Conservation (phyloP, 1,140 invertebrate genomes). For the Scaptomyza montana region DNA sequence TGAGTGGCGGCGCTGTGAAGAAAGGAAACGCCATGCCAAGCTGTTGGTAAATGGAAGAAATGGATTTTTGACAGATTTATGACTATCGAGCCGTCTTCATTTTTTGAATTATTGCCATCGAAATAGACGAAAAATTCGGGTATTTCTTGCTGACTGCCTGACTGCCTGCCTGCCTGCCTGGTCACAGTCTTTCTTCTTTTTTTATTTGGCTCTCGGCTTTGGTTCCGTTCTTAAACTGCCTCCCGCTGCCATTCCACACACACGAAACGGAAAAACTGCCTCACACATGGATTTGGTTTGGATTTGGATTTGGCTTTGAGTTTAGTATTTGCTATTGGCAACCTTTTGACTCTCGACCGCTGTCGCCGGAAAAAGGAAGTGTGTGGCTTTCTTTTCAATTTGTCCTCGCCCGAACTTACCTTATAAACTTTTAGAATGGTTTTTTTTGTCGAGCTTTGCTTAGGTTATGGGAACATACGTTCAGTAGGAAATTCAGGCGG, state of each 20-base stretch:
- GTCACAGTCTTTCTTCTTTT: constrained; percentile 1
- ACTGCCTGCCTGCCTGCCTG: no score
- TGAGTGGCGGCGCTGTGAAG: constrained; percentile 20
- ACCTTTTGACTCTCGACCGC: constrained; percentile 4
- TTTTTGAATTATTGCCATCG: constrained; percentile 84
- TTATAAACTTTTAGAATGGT: constrained; percentile 12
- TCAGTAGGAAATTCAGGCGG: constrained; percentile 11
- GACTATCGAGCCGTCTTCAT: constrained; percentile 83
- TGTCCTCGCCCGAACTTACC: constrained; percentile 15
- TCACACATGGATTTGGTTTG: constrained; percentile 29
- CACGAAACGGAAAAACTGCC: neutral
- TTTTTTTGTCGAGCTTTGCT: neutral
- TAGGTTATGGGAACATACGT: constrained; percentile 10
- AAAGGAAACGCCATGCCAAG: constrained; percentile 72
- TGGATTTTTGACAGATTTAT: constrained; percentile 84
- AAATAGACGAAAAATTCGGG: constrained; percentile 82
- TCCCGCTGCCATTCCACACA: constrained; percentile 25
- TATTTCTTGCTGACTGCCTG: constrained; percentile 47
- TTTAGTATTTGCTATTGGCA: constrained; percentile 15
- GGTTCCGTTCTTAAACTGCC: constrained; percentile 29
- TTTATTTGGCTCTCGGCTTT: constrained; percentile 3
- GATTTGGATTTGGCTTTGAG: constrained; percentile 17
- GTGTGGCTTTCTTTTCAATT: constrained; percentile 51
- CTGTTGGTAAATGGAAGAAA: constrained; percentile 82
- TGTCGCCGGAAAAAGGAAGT: constrained; percentile 34